phyloP scores from a whole-genome alignment of 2,113 vertebrate species.

The Edolisoma coerulescens region DNA sequence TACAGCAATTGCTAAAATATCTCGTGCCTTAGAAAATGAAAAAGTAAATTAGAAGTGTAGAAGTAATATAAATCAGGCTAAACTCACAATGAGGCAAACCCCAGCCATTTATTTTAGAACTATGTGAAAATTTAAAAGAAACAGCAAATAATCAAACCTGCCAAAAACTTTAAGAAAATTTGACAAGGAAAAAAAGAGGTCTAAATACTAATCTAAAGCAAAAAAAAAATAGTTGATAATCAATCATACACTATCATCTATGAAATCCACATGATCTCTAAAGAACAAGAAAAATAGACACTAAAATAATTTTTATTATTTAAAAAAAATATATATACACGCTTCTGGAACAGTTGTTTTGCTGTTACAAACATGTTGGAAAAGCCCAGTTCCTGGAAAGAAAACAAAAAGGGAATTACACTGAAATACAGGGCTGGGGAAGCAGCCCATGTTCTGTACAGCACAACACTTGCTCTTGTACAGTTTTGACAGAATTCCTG shows the following conservation, averaged over 20 bases:
- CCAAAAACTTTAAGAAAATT: background rate
- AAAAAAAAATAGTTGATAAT: background rate
- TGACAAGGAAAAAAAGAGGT: background rate
- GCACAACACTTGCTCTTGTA: background rate
- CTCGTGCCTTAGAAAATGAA: background rate
- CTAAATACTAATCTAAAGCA: background rate
- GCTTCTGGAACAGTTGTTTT: background rate
- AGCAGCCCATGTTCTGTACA: background rate
- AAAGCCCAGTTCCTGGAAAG: background rate
- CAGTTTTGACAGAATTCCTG: background rate
- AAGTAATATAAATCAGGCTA: background rate
- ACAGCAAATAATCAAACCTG: background rate
- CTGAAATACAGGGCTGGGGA: background rate
- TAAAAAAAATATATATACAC: background rate
- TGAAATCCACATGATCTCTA: background rate
- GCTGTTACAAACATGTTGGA: background rate
- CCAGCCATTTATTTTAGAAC: background rate
- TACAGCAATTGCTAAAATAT: background rate
- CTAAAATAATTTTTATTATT: background rate
- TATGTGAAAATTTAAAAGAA: background rate
- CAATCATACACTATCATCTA: background rate
- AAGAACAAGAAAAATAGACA: background rate
- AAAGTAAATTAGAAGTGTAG: background rate
- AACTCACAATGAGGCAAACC: background rate
- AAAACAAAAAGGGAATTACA: background rate